A percentile compares a stretch with the other conserved stretches of the same genome.
phyloP scores from a whole-genome alignment of 2,113 vertebrate genomes.

The Empidonax traillii region DNA sequence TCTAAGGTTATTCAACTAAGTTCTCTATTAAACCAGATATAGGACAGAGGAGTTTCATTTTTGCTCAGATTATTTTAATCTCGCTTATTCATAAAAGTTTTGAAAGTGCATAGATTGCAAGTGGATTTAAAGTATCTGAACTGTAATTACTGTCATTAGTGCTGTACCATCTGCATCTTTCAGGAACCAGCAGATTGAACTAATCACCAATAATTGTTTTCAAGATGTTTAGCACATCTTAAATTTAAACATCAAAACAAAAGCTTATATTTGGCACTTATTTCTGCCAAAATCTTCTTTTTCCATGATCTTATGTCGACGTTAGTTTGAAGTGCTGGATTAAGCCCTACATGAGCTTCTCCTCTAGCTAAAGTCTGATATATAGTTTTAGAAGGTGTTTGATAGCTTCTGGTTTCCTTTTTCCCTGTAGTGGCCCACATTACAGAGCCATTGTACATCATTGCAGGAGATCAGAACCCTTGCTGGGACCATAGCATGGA shows the following conservation, averaged over 20 bases:
- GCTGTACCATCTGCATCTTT: constrained; percentile 59
- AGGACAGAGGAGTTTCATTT: constrained; percentile 39
- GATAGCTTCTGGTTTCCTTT: background rate
- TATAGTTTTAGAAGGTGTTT: background rate
- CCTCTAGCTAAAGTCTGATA: background rate
- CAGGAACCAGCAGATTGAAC: constrained; percentile 54
- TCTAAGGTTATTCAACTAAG: background rate
- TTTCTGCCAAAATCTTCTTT: constrained; percentile 21
- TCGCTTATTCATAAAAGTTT: constrained; percentile 44
- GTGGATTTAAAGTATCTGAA: constrained; percentile 53
- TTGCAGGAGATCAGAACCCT: background rate
- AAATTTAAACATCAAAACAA: constrained; percentile 68
- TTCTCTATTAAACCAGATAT: background rate
- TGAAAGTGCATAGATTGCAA: constrained; percentile 30
- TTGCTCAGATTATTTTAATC: constrained; percentile 34
- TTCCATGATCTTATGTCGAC: background rate
- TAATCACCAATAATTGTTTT: constrained; percentile 71
- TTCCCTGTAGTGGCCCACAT: background rate
- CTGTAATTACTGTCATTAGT: constrained; percentile 61
- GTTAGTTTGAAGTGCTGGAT: background rate
- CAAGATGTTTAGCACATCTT: constrained; percentile 57
- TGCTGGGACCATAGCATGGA: background rate
- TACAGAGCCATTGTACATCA: background rate
- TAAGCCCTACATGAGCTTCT: background rate
- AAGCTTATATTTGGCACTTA: constrained; percentile 61